A percentile compares a stretch with the other conserved stretches of the same genome.
Evolutionary conservation across 2,888 invertebrate species (phyloP).

Genomic region (Maniola hyperantus): DNA sequence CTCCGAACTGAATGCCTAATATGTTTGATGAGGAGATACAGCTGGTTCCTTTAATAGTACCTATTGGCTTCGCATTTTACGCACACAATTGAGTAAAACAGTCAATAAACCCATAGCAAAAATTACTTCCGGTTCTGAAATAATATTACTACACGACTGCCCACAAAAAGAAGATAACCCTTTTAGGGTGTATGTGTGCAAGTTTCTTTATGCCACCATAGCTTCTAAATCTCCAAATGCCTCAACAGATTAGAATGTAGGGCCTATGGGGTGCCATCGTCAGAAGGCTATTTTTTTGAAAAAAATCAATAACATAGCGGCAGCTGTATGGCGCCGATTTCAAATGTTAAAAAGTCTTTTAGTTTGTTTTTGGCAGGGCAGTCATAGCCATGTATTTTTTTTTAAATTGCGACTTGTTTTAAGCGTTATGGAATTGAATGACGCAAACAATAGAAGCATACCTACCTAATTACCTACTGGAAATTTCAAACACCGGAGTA

Average conservation of each 20-base stretch:
- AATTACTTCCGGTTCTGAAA: neutral
- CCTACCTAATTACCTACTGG: neutral
- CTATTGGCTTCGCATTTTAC: conserved; percentile 25
- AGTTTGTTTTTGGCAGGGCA: too few relatives aligned
- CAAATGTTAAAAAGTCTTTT: too few relatives aligned
- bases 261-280: too few relatives aligned
- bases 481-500: neutral
- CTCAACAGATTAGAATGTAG: too few relatives aligned
- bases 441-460: neutral
- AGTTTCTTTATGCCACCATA: too few relatives aligned
- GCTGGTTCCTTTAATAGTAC: conserved; percentile 27
- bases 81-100: neutral
- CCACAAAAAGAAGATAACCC: too few relatives aligned
- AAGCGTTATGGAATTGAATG: conserved; percentile 1
- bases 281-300: too few relatives aligned
- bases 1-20: conserved; percentile 53
- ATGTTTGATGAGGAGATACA: conserved; percentile 44
- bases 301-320: too few relatives aligned
- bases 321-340: too few relatives aligned
- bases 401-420: neutral
- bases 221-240: too few relatives aligned
- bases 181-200: too few relatives aligned
- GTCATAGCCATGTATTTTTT: too few relatives aligned
- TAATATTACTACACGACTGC: neutral
- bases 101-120: neutral